These are phyloP conservation scores for Cancer borealis DNA, from an alignment of 2,888 invertebrate genomes.

Conservation along the genomic window DNA sequence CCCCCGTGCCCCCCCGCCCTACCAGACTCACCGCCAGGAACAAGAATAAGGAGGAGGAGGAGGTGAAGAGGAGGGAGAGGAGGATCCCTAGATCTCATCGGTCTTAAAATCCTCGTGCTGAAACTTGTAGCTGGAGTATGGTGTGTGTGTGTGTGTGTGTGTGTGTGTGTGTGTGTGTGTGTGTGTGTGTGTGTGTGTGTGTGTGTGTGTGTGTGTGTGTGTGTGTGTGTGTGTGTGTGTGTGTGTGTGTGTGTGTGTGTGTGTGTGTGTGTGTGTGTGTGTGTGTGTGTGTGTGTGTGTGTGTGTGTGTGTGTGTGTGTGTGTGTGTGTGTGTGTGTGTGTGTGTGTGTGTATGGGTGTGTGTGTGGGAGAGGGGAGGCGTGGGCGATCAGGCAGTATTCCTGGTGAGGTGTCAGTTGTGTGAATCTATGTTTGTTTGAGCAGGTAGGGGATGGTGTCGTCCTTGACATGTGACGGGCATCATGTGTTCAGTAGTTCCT, in stretches of 20 bases:
- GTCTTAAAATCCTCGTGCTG: conserved; percentile 49
- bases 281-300: conserved; percentile 38
- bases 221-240: no score
- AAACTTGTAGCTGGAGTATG: conserved; percentile 41
- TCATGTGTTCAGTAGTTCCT: no score
- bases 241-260: not conserved
- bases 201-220: no score
- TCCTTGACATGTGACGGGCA: no score
- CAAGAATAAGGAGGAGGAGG: conserved; percentile 51
- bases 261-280: conserved; percentile 44
- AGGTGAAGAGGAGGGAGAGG: conserved; percentile 24
- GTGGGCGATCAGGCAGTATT: no score
- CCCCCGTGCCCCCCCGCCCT: conserved; percentile 38
- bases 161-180: not conserved
- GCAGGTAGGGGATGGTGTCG: no score
- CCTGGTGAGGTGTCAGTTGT: no score
- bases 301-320: conserved; percentile 42
- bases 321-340: conserved; percentile 37
- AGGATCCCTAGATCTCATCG: conserved; percentile 37
- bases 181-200: not conserved
- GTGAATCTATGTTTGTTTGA: no score
- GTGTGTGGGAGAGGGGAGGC: no score
- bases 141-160: conserved; percentile 36
- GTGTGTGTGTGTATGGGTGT: conserved; percentile 1
- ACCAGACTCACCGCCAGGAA: conserved; percentile 52